A percentile compares a stretch with the other conserved stretches of the same genome.
Conservation (phyloP, 2,113 vertebrate genomes). For the Aix galericulata region DNA sequence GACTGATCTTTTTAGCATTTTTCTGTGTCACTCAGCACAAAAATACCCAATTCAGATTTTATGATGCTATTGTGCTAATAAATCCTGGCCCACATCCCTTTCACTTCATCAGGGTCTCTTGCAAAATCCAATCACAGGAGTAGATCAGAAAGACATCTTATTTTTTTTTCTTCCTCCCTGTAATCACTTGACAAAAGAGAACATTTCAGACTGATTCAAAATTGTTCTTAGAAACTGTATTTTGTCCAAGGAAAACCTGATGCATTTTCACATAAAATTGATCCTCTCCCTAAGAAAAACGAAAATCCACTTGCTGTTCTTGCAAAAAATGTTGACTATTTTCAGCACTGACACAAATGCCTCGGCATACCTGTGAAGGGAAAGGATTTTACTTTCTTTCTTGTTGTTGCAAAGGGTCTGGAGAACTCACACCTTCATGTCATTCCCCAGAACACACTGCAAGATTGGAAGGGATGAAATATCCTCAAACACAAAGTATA, state of each 20-base stretch:
- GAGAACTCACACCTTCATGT: not conserved
- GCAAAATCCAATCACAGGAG: constrained; percentile 10
- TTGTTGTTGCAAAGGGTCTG: fast-evolving
- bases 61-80: not conserved
- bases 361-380: not conserved
- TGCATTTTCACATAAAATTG: constrained; percentile 34
- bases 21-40: not conserved
- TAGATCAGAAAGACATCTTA: not conserved
- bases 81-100: not conserved
- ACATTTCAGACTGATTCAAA: constrained; percentile 3
- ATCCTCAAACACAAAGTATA: not conserved
- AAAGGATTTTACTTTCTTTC: not conserved
- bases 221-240: not conserved
- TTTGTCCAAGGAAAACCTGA: constrained; percentile 4
- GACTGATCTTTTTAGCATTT: not conserved
- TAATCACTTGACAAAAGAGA: constrained; percentile 42
- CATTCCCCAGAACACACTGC: not conserved
- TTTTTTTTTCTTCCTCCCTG: not conserved
- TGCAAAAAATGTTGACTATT: not conserved
- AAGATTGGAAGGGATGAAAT: not conserved
- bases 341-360: not conserved
- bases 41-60: not conserved
- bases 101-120: not conserved
- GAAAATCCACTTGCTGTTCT: not conserved
- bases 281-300: not conserved